Percentiles rank a stretch among this genome's conserved stretches.
These are phyloP conservation scores for Sebastes fasciatus DNA, from an alignment of 2,113 vertebrate genomes.

Conservation along the genomic window DNA sequence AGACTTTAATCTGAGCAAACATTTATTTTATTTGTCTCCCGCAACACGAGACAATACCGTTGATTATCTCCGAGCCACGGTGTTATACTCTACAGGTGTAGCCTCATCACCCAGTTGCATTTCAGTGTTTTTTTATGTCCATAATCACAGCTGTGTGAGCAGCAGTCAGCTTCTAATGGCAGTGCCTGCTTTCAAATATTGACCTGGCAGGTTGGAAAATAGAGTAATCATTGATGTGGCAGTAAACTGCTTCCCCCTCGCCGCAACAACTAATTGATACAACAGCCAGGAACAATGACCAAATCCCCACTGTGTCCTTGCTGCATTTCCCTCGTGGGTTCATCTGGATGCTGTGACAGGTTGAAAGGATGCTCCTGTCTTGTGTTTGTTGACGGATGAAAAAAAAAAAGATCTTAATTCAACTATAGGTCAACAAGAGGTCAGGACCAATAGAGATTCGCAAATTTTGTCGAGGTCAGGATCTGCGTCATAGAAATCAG, in stretches of 20 bases:
- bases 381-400: conserved; percentile 32
- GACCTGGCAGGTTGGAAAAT: conserved; percentile 75
- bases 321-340: conserved; percentile 34
- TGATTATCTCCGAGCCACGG: conserved; percentile 19
- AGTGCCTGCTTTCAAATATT: conserved; percentile 69
- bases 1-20: neutral
- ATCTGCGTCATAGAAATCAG: conserved; percentile 68
- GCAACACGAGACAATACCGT: neutral
- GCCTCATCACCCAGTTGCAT: conserved; percentile 37
- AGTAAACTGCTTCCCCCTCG: conserved; percentile 68
- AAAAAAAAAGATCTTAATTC: conserved; percentile 5
- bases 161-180: conserved; percentile 51
- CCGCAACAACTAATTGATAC: conserved; percentile 66
- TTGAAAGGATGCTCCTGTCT: conserved; percentile 47
- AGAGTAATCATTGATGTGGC: conserved; percentile 75
- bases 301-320: conserved; percentile 44
- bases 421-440: conserved; percentile 39
- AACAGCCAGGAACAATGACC: conserved; percentile 60
- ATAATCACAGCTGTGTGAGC: conserved; percentile 54
- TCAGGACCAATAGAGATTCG: conserved; percentile 38
- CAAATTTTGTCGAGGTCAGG: conserved; percentile 57
- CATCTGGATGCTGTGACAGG: conserved; percentile 35
- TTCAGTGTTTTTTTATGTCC: conserved; percentile 50
- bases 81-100: conserved; percentile 29
- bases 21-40: conserved; percentile 2